A percentile compares a stretch with the other conserved stretches of the same genome.
These are phyloP conservation scores for Wiebesia pumilae DNA, from an alignment of 1,140 invertebrate genomes.

Conservation along the genomic window DNA sequence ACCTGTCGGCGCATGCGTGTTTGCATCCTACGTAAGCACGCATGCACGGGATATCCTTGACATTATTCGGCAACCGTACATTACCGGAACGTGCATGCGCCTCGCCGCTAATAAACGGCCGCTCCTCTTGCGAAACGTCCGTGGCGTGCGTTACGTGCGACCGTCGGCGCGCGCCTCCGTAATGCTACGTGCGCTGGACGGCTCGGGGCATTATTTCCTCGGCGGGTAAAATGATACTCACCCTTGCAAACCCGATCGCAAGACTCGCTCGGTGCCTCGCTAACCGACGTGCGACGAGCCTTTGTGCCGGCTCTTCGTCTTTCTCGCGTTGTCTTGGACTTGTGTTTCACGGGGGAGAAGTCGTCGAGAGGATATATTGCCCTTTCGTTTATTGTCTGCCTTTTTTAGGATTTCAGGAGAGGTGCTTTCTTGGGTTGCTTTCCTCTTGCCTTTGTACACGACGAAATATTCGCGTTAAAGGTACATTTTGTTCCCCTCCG, in stretches of 20 bases:
- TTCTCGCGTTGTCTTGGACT: neutral
- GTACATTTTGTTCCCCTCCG: too few species aligned
- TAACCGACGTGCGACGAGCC: neutral
- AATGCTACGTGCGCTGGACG: too few species aligned
- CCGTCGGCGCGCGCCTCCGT: conserved; percentile 39
- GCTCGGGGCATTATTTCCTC: neutral
- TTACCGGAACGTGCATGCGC: conserved; percentile 58
- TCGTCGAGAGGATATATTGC: neutral
- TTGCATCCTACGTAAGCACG: neutral
- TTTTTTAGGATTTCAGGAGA: neutral
- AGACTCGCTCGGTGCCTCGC: neutral
- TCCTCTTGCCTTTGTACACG: too few species aligned
- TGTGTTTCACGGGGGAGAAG: neutral
- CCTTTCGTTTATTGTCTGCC: neutral
- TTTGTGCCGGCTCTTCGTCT: neutral
- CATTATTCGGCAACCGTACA: conserved; percentile 67
- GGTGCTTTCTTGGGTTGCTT: too few species aligned
- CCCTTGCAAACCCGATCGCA: conserved; percentile 18
- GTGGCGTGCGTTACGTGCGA: conserved; percentile 40
- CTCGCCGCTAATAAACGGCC: conserved; percentile 58
- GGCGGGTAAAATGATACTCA: conserved; percentile 30
- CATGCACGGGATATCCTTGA: conserved; percentile 70
- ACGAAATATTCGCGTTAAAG: too few species aligned
- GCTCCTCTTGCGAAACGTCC: conserved; percentile 62
- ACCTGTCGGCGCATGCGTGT: neutral